Evolutionary conservation across 2,888 invertebrate genomes (phyloP).

Genomic region (Phytoseiulus persimilis): DNA sequence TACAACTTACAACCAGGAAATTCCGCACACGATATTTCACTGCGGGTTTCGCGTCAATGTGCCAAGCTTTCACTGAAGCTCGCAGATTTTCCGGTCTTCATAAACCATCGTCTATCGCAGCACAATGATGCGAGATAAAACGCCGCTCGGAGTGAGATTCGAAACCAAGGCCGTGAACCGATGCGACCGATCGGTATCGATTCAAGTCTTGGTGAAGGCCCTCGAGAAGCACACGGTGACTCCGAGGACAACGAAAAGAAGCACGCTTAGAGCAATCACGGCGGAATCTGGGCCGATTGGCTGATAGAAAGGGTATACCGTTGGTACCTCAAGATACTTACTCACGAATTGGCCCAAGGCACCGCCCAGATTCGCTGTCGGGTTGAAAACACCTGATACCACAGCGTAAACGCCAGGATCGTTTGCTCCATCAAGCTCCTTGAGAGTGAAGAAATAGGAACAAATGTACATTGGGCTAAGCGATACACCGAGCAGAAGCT

Average conservation of each 20-base stretch:
- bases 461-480: neutral
- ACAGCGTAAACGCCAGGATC: conserved; percentile 17
- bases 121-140: no score
- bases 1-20: no score
- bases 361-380: neutral
- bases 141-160: neutral
- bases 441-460: conserved; percentile 9
- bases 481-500: neutral
- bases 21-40: no score
- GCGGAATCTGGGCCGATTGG: conserved; percentile 1
- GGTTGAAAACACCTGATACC: conserved; percentile 6
- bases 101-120: no score
- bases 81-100: no score
- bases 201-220: neutral
- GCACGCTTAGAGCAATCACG: neutral
- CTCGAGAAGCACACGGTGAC: neutral
- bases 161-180: neutral
- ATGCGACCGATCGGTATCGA: neutral
- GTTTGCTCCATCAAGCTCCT: neutral
- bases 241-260: neutral
- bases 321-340: neutral
- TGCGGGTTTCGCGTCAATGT: no score
- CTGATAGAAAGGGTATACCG: neutral
- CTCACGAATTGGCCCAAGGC: neutral
- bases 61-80: no score